Conservation (phyloP, 2,113 vertebrate genomes). For the cattle (Bos taurus) region ARS-UCD2.0 NC_037335.1:54276501-54277000, state of each 20-base stretch:
- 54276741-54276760: neutral
- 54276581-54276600: neutral
- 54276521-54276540: neutral
- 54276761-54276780: neutral
- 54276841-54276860: neutral
- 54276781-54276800: neutral
- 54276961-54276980: neutral
- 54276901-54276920: neutral
- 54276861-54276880: neutral
- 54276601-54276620: neutral
- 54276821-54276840: neutral
- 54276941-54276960: neutral
- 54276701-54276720: neutral
- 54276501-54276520: neutral
- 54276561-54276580: neutral
- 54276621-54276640: neutral
- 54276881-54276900: neutral
- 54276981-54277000: neutral
- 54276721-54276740: neutral
- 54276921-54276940: neutral
- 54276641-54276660: neutral
- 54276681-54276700: neutral
- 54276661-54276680: neutral
- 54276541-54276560: neutral
- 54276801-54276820: neutral